Conservation (phyloP, 2,113 vertebrate species). For the Pituophis catenifer region DNA sequence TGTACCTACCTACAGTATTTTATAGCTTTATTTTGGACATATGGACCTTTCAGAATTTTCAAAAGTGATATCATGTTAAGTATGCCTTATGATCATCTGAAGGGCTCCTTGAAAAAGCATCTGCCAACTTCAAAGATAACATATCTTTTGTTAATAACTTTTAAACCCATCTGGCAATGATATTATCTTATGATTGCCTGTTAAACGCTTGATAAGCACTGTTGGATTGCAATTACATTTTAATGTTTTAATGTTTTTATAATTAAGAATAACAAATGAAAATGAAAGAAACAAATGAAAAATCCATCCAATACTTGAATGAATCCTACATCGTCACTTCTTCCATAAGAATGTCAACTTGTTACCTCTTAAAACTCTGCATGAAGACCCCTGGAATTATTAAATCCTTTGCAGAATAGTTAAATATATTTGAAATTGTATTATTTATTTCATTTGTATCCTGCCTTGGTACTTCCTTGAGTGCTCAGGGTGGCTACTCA, state of each 20-base stretch:
- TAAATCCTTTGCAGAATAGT: background rate
- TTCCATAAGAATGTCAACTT: conserved; percentile 19
- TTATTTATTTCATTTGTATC: background rate
- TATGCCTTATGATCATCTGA: conserved; percentile 1
- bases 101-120: background rate
- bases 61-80: background rate
- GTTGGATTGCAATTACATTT: conserved; percentile 15
- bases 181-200: conserved; percentile 4
- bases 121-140: conserved; percentile 10
- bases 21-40: background rate
- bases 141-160: conserved; percentile 22
- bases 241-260: conserved; percentile 14
- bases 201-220: conserved; percentile 18
- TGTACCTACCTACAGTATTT: background rate
- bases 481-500: background rate
- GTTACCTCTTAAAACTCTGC: background rate
- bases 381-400: background rate
- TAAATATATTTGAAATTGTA: background rate
- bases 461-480: background rate
- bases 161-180: conserved; percentile 7
- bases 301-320: background rate
- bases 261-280: conserved; percentile 13
- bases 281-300: background rate
- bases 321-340: background rate
- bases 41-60: background rate